phyloP scores from a whole-genome alignment of 1,140 invertebrate species.

The Varroa destructor region DNA sequence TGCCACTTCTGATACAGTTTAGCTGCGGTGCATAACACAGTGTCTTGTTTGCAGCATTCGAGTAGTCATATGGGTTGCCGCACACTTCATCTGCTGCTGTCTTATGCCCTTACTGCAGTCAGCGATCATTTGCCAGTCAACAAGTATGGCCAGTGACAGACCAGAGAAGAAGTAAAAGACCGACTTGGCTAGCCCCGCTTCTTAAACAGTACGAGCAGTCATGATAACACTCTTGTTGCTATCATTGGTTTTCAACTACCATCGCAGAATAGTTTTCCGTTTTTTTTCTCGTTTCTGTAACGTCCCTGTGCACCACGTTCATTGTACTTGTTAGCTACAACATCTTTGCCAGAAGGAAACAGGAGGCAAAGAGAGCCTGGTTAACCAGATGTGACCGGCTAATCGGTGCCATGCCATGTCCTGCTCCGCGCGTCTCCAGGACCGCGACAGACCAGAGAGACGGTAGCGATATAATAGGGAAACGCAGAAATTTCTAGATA shows the following conservation, averaged over 20 bases:
- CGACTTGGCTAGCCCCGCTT: no score
- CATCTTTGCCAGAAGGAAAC: background rate
- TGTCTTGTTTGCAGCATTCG: no score
- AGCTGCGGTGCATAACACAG: no score
- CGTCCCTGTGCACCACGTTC: no score
- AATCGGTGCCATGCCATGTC: background rate
- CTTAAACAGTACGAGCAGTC: background rate
- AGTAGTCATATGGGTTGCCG: no score
- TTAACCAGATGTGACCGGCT: conserved; percentile 20
- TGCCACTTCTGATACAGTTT: no score
- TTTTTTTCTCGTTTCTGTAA: background rate
- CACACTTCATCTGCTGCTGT: no score
- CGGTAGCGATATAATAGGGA: background rate
- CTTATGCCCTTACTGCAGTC: no score
- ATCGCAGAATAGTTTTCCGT: background rate
- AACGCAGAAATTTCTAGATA: no score
- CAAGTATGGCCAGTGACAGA: no score
- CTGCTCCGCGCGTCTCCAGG: background rate
- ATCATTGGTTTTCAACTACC: background rate
- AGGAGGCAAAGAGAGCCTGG: background rate
- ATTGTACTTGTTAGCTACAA: background rate
- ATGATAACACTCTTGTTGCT: background rate
- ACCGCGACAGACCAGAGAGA: background rate
- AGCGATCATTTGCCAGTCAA: no score
- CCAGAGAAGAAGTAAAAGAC: no score